Base-by-base conservation (phyloP, 2,113 vertebrate species). In the Dipodomys merriami region DNA sequence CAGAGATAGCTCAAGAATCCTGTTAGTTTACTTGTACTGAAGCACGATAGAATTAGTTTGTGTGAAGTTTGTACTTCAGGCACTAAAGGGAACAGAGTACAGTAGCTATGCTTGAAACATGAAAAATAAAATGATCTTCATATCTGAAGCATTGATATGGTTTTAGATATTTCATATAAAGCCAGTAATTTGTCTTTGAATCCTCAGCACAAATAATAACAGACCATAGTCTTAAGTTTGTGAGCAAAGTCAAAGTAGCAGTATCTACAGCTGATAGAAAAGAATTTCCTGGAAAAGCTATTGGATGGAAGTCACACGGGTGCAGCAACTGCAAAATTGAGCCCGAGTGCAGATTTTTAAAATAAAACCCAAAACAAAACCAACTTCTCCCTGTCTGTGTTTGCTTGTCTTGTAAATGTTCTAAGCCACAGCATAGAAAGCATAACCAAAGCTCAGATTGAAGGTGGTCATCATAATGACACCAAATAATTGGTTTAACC, bases 231-330 rank as follows among this genome's bases (percentile, higher is more conserved):
- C 53, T 68, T 92, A 87, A 88, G 16, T 88, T 95, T 30, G 33
- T 72, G 71, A 83, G 22, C 76, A 90, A 87, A 35, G 39, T 46
- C 83, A 78, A 74, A 87, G 13, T 87, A 94, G 35, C 5, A 69
- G 33, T 81, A 65, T 76, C 62, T 90, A 33, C 92, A 86, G 22
- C 6, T 77, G 60, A 91, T 69, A 64, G 22, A 79, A 84, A 91
- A 84, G 65, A 29, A 86, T 86, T 86, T 88, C 81, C 67, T 90
- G 29, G 86, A 15, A 94, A 73, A 90, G 53, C 12, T 46, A 57
- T 88, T 88, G 53, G 57, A 7, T 94, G 74, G 85, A 93, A 57
- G 29, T 73, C 39, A 33, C 69, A 60, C 44, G 80, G 27, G 27
- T 81, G n/a, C 53, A 84, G 86, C 57, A 80, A 76, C 65, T 69